These are phyloP conservation scores for Erythrolamprus reginae DNA, from an alignment of 2,113 vertebrate genomes.

Conservation along the genomic window DNA sequence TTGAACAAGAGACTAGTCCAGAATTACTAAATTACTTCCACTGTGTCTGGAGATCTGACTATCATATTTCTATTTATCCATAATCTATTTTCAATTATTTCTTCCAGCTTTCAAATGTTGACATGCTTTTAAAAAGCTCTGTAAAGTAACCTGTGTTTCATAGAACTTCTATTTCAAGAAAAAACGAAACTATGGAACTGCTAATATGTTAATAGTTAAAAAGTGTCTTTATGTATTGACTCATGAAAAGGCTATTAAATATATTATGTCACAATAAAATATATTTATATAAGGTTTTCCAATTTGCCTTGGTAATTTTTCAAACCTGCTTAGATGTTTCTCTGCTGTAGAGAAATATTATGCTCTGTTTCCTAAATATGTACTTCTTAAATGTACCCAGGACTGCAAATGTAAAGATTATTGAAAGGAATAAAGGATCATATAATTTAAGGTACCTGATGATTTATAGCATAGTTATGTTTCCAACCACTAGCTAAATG, in stretches of 20 bases:
- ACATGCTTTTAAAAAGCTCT: not conserved
- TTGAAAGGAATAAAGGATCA: conserved; percentile 57
- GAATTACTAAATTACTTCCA: not conserved
- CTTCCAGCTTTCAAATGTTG: not conserved
- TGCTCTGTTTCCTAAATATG: conserved; percentile 51
- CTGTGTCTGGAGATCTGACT: not conserved
- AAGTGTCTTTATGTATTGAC: not conserved
- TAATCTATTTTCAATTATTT: not conserved
- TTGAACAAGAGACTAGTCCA: not conserved
- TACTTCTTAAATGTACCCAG: conserved; percentile 58
- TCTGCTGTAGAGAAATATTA: conserved; percentile 24
- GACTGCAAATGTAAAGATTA: conserved; percentile 58
- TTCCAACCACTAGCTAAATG: conserved; percentile 66
- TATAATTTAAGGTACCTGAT: conserved; percentile 61
- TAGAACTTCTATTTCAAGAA: not conserved
- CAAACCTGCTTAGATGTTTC: conserved; percentile 35
- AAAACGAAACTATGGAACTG: conserved; percentile 7
- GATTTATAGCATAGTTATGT: conserved; percentile 67
- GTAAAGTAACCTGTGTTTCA: not conserved
- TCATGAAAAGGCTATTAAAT: conserved; percentile 30
- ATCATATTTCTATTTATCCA: not conserved
- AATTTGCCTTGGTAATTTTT: conserved; percentile 4
- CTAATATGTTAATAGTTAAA: not conserved
- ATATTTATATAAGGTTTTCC: conserved; percentile 7
- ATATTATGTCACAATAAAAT: conserved; percentile 33